Base-by-base conservation (phyloP, 2,888 invertebrate species). In the Tetragnatha montana region DNA sequence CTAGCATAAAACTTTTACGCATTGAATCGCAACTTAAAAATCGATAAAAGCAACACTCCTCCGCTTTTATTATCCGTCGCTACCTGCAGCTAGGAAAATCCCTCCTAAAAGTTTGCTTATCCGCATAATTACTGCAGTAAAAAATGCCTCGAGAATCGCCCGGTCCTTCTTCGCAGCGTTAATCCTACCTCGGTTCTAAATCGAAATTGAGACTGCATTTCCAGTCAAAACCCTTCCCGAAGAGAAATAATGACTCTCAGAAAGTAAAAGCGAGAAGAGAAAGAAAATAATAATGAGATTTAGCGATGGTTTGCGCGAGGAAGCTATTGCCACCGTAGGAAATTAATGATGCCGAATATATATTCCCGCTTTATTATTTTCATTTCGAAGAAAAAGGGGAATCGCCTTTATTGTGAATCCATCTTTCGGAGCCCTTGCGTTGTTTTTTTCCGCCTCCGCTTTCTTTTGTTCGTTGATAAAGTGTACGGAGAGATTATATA, bases 231-330 rank as follows among this genome's bases (percentile, higher is more conserved):
- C 74, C 22, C 60, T 75, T 50, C 19, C n/a, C 49, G 21, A 76
- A 10, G 50, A 76, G 50, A 50, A 50, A 76, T 76, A 76, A 76
- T 76, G 76, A 60, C 76, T 76, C 7, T 17, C 76, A 49, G 50
- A 76, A 49, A 50, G n/a, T 47, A 50, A 76, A 19, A 50, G 50
- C 50, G 35, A 74, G 35, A 74, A 74, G 35, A 60, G 14, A 50
- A 76, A 50, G 50, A 76, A 50, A 47, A 76, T 50, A 76, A 76
- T 76, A 76, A 76, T 76, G 76, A 76, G 76, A 50, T 50, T 76
- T 21, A 50, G 76, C 19, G 76, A 76, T 76, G 50, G 76, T 50
- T 76, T 60, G 6, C 76, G 14, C 6, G 49, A 19, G 50, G n/a
- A 76, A 76, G 49, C 76, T n/a, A 76, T 76, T 76, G 49, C 74